Conservation (phyloP, 2,797 vertebrate genomes). For the Spheniscus humboldti region DNA sequence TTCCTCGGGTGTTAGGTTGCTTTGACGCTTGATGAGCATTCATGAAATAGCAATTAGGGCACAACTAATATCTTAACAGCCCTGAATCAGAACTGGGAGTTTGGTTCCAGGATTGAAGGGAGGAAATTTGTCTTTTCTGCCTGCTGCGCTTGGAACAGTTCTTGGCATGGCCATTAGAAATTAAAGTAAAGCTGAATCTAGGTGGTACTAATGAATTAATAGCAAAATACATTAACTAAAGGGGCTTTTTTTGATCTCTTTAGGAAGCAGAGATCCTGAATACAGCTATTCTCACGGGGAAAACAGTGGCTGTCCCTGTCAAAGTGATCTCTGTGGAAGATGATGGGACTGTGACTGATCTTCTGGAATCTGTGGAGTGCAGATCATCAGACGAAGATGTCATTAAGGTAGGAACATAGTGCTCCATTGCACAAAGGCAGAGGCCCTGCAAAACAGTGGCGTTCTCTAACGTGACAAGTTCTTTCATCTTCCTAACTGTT, state of each 20-base stretch:
- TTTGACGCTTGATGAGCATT: neutral
- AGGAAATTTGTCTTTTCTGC: neutral
- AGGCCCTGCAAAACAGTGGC: neutral
- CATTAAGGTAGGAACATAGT: conserved; percentile 80
- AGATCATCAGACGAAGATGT: conserved; percentile 87
- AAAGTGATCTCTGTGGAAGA: conserved; percentile 87
- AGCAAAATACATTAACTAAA: neutral
- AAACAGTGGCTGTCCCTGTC: conserved; percentile 87
- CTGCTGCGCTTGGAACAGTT: neutral
- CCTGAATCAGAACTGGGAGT: neutral
- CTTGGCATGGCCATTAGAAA: neutral
- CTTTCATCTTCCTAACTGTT: neutral
- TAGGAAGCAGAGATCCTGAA: conserved; percentile 93
- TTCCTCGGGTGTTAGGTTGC: neutral
- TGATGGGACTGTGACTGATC: conserved; percentile 81
- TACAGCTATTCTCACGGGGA: conserved; percentile 89
- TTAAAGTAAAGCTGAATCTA: neutral
- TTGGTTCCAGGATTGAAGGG: neutral
- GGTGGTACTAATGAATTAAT: neutral
- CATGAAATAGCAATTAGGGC: neutral
- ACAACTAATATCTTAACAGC: neutral
- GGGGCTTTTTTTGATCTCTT: neutral
- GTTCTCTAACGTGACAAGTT: neutral
- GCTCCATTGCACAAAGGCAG: neutral
- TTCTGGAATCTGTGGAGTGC: conserved; percentile 86